phyloP scores from a whole-genome alignment of 2,888 invertebrate genomes.

The Muschampia plurimacula region DNA sequence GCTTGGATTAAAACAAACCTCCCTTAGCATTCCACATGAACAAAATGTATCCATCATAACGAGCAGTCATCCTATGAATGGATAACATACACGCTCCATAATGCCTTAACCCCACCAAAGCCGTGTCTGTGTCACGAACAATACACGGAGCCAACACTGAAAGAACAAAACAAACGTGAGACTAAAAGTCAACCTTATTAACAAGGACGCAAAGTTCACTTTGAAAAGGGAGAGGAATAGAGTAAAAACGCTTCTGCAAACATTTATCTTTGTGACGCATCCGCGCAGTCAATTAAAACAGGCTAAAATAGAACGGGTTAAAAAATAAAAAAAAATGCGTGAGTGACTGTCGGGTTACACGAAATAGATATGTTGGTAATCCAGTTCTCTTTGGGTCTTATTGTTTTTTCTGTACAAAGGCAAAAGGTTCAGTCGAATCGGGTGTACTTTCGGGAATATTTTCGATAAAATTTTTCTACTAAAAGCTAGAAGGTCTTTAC shows the following conservation, averaged over 20 bases:
- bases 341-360: conserved; percentile 30
- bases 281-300: conserved; percentile 45
- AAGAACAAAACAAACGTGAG: conserved; percentile 26
- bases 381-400: conserved; percentile 12
- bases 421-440: neutral
- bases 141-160: conserved; percentile 33
- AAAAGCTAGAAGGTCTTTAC: no score
- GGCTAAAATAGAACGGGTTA: conserved; percentile 36
- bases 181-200: conserved; percentile 4
- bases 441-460: neutral
- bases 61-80: conserved; percentile 37
- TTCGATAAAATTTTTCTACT: neutral
- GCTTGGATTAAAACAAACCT: conserved; percentile 3
- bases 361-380: conserved; percentile 37
- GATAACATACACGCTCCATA: conserved; percentile 38
- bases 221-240: neutral
- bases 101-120: conserved; percentile 41
- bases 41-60: conserved; percentile 39
- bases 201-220: neutral
- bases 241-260: conserved; percentile 30
- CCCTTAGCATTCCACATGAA: conserved; percentile 14
- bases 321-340: conserved; percentile 30
- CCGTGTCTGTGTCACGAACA: conserved; percentile 40
- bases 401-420: conserved; percentile 8
- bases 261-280: conserved; percentile 45